Conservation (phyloP, 2,797 vertebrate species). For the Miichthys miiuy region DNA sequence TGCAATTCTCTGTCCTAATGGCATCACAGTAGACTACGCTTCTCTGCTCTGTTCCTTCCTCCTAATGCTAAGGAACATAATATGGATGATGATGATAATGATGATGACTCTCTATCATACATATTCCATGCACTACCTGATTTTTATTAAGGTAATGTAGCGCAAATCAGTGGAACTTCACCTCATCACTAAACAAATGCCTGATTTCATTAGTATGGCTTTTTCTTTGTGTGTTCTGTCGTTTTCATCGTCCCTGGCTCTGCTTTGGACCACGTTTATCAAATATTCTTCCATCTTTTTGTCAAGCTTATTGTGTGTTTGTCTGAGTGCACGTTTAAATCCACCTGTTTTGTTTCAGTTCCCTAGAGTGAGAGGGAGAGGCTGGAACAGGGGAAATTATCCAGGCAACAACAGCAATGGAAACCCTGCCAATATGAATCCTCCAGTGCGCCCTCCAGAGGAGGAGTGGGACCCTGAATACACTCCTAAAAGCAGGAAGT, state of each 20-base stretch:
- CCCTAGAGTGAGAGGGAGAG: slow-evolving; percentile 94
- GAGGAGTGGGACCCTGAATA: slow-evolving; percentile 99
- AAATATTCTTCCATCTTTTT: slow-evolving; percentile 18
- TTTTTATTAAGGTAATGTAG: slow-evolving; percentile 72
- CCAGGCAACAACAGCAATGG: slow-evolving; percentile 92
- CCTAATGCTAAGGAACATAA: slow-evolving; percentile 68
- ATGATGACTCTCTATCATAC: slow-evolving; percentile 68
- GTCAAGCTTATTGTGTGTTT: slow-evolving; percentile 10
- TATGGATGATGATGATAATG: slow-evolving; percentile 71
- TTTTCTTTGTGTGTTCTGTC: slow-evolving; percentile 33
- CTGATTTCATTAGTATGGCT: slow-evolving; percentile 42
- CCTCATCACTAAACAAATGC: slow-evolving; percentile 52
- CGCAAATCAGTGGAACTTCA: slow-evolving; percentile 46
- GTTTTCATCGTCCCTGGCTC: background rate
- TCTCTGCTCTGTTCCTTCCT: slow-evolving; percentile 72
- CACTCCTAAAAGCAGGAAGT: slow-evolving; percentile 99
- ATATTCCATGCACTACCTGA: slow-evolving; percentile 65
- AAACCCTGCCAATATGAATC: slow-evolving; percentile 89
- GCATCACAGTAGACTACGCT: slow-evolving; percentile 59
- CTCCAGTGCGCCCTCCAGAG: slow-evolving; percentile 88
- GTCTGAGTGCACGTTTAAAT: background rate
- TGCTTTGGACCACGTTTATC: background rate
- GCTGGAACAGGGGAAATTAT: slow-evolving; percentile 95
- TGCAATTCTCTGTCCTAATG: slow-evolving; percentile 64
- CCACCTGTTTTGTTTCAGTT: slow-evolving; percentile 80